phyloP scores from a whole-genome alignment of 2,113 vertebrate species.

The Gracilinanus agilis region DNA sequence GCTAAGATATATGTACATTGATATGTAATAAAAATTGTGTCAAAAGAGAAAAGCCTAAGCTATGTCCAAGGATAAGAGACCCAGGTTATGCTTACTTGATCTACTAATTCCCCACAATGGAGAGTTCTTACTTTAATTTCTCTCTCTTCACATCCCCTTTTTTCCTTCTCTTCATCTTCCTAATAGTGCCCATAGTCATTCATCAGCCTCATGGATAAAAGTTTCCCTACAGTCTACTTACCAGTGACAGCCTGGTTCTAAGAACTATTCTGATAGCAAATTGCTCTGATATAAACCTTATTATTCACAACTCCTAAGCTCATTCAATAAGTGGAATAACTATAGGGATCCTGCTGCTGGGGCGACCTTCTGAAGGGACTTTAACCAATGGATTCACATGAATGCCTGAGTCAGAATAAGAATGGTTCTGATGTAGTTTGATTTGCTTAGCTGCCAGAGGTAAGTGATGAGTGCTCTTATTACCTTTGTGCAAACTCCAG shows the following conservation, averaged over 20 bases:
- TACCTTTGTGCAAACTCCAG: slow-evolving; percentile 97
- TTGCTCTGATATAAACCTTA: neutral
- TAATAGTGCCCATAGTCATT: accelerated
- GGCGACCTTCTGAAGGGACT: neutral
- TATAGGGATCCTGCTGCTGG: neutral
- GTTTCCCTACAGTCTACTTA: too few species aligned
- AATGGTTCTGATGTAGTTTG: accelerated
- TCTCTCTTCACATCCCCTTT: neutral
- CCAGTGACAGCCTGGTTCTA: neutral
- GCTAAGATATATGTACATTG: neutral
- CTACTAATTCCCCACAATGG: neutral
- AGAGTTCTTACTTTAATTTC: neutral
- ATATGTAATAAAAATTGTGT: neutral
- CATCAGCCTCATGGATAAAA: neutral
- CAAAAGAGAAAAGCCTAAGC: neutral
- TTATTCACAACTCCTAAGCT: neutral
- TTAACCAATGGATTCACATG: neutral
- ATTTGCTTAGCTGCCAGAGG: neutral
- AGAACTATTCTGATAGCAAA: neutral
- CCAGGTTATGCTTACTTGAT: neutral
- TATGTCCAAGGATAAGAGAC: neutral
- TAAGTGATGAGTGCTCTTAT: accelerated
- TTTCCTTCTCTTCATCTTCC: neutral
- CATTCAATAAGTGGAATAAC: neutral
- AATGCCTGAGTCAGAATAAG: neutral